Evolutionary conservation across 2,888 invertebrate genomes (phyloP).

Genomic region (Crossocerus cetratus): DNA sequence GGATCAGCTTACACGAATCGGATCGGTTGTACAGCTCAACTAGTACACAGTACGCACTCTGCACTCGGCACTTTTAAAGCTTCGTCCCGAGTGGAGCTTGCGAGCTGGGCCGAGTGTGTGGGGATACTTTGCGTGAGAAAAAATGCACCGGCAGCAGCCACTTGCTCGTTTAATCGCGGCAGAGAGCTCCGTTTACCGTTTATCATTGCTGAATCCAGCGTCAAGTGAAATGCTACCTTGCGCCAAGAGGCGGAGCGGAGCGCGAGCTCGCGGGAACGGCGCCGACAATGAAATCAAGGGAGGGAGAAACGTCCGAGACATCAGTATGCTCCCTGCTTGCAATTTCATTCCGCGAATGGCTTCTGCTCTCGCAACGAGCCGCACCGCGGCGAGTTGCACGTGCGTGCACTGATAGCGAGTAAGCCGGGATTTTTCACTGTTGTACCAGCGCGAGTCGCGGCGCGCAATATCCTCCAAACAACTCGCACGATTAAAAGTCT

Average conservation of each 20-base stretch:
- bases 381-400: background rate
- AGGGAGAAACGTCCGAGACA: slow-evolving; percentile 7
- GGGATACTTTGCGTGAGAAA: too few relatives aligned
- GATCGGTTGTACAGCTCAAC: too few relatives aligned
- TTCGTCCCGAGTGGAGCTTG: too few relatives aligned
- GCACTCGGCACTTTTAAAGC: too few relatives aligned
- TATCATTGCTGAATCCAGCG: slow-evolving; percentile 1
- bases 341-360: slow-evolving; percentile 38
- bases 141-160: too few relatives aligned
- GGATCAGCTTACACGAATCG: too few relatives aligned
- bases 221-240: background rate
- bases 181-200: background rate
- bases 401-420: background rate
- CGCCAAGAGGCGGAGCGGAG: background rate
- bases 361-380: slow-evolving; percentile 29
- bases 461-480: too few relatives aligned
- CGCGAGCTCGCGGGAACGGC: background rate
- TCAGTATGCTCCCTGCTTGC: slow-evolving; percentile 18
- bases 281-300: background rate
- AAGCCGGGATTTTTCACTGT: slow-evolving; percentile 7
- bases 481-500: too few relatives aligned
- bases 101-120: too few relatives aligned
- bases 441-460: too few relatives aligned
- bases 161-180: too few relatives aligned
- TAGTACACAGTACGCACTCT: too few relatives aligned